Evolutionary conservation across 2,888 invertebrate species (phyloP).

Genomic region (Pseudococcus jackbeardsleyi): DNA sequence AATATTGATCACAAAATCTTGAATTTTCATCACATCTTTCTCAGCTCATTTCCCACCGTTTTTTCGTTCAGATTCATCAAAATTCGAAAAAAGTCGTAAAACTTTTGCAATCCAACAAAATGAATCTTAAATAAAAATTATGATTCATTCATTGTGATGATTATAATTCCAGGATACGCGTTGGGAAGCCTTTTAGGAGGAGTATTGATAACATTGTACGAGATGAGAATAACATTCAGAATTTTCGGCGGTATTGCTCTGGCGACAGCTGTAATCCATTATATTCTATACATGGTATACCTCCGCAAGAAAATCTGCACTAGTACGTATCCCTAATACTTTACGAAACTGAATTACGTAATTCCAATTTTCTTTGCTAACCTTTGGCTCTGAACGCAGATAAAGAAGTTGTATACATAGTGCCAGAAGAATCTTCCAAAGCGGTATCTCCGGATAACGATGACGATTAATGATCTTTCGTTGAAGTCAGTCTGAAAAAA

Average conservation of each 20-base stretch:
- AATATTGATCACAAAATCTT: too few relatives aligned
- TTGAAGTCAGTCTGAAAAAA: background rate
- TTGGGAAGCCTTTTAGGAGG: constrained; percentile 83
- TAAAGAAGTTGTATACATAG: constrained; percentile 57
- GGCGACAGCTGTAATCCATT: constrained; percentile 11
- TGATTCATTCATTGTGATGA: background rate
- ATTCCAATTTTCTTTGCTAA: background rate
- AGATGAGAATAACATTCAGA: constrained; percentile 54
- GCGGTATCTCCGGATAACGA: constrained; percentile 47
- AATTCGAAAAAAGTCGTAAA: too few relatives aligned
- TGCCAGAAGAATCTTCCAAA: constrained; percentile 61
- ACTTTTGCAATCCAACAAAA: too few relatives aligned
- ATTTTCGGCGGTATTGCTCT: constrained; percentile 57
- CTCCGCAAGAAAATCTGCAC: constrained; percentile 53
- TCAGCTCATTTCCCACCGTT: too few relatives aligned
- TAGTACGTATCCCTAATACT: background rate
- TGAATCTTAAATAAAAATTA: background rate
- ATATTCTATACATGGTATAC: constrained; percentile 49
- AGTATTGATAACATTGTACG: constrained; percentile 23
- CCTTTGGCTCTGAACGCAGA: background rate
- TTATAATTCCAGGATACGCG: constrained; percentile 76
- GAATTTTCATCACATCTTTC: too few relatives aligned
- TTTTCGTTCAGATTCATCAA: too few relatives aligned
- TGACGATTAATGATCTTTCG: background rate
- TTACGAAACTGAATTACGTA: background rate